Conservation (phyloP, 2,113 vertebrate species). For the Dicaeum eximium region DNA sequence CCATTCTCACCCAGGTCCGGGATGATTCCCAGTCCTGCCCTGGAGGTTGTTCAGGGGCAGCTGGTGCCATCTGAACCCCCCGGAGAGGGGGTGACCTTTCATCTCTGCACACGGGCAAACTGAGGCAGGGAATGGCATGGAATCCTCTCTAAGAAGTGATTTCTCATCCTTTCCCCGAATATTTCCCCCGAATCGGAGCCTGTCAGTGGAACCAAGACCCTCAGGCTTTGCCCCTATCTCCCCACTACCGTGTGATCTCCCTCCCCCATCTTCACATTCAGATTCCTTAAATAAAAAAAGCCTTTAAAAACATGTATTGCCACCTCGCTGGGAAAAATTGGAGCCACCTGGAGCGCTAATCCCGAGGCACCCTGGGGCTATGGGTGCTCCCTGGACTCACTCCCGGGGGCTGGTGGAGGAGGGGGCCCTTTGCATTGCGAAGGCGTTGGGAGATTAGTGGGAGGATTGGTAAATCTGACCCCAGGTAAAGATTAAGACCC, state of each 20-base stretch:
- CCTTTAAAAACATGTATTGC: background rate
- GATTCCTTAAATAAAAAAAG: background rate
- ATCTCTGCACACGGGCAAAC: background rate
- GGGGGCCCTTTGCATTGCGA: background rate
- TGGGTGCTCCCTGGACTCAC: background rate
- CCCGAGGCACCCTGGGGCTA: background rate
- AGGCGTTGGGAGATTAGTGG: constrained; percentile 17
- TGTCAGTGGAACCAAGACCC: accelerated
- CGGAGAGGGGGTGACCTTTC: accelerated
- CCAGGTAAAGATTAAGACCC: constrained; percentile 53
- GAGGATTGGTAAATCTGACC: constrained; percentile 45
- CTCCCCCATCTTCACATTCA: background rate
- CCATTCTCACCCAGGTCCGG: accelerated
- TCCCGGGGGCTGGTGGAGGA: background rate
- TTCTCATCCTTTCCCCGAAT: background rate
- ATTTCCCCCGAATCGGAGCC: background rate
- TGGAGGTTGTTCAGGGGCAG: background rate
- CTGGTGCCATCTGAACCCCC: background rate
- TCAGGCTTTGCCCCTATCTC: background rate
- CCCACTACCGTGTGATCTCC: accelerated
- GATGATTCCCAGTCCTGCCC: background rate
- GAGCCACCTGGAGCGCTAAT: background rate
- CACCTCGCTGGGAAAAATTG: background rate
- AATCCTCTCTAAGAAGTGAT: background rate
- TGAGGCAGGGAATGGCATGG: background rate